Conservation (phyloP, 1,140 invertebrate species). For the Oryzaephilus surinamensis region DNA sequence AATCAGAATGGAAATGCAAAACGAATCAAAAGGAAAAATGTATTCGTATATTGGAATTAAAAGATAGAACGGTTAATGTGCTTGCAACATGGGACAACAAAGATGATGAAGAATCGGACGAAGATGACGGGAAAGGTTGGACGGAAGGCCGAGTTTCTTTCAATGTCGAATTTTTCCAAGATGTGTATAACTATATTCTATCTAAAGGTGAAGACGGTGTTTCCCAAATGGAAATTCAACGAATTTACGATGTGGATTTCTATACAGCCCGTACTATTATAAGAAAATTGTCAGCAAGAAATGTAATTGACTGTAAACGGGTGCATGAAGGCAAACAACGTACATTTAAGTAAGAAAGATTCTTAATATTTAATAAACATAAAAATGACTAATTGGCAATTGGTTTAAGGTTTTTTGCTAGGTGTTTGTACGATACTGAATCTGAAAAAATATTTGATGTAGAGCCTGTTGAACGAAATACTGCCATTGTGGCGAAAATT, state of each 20-base stretch:
- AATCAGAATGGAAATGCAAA: slow-evolving; percentile 44
- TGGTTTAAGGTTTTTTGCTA: no score
- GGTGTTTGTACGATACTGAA: no score
- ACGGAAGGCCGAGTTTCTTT: slow-evolving; percentile 5
- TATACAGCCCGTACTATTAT: slow-evolving; percentile 15
- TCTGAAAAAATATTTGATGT: no score
- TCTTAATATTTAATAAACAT: no score
- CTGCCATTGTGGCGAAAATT: no score
- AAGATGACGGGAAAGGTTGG: slow-evolving; percentile 2
- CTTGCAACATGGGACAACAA: slow-evolving; percentile 25
- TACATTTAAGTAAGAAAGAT: slow-evolving; percentile 20
- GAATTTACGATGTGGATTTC: slow-evolving; percentile 14
- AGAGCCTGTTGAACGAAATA: no score
- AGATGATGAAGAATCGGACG: slow-evolving; percentile 14
- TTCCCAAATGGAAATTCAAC: slow-evolving; percentile 11
- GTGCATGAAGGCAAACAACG: slow-evolving; percentile 21
- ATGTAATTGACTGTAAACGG: slow-evolving; percentile 18
- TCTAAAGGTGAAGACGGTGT: slow-evolving; percentile 13
- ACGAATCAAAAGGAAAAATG: slow-evolving; percentile 39
- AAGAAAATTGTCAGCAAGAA: slow-evolving; percentile 15
- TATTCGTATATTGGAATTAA: slow-evolving; percentile 42
- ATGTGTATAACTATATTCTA: slow-evolving; percentile 18
- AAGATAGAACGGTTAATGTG: slow-evolving; percentile 40
- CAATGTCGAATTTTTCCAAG: slow-evolving; percentile 17
- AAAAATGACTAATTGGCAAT: no score